phyloP scores from a whole-genome alignment of 2,888 invertebrate genomes.

The Cheilosia grossa region DNA sequence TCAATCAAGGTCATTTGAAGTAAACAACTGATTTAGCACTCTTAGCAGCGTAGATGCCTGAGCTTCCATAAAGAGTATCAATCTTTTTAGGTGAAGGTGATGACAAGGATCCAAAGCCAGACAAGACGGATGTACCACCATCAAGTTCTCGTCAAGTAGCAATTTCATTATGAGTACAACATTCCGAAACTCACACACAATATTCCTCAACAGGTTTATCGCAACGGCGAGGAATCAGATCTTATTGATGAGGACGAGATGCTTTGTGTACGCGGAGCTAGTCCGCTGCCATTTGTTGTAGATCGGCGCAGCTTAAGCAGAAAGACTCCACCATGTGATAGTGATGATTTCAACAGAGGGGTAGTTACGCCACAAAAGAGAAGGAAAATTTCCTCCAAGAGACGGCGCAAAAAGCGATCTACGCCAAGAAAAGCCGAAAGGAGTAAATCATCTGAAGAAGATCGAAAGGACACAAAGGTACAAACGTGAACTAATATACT shows the following conservation, averaged over 20 bases:
- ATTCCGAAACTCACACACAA: background rate
- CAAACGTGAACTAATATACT: background rate
- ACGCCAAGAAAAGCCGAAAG: slow-evolving; percentile 35
- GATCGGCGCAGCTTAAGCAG: slow-evolving; percentile 17
- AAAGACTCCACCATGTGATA: slow-evolving; percentile 28
- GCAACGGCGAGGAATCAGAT: slow-evolving; percentile 6
- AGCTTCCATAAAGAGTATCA: too few relatives aligned
- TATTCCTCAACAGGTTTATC: slow-evolving; percentile 1
- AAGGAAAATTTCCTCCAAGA: slow-evolving; percentile 27
- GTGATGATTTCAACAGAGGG: slow-evolving; percentile 13
- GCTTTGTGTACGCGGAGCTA: slow-evolving; percentile 67
- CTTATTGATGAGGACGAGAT: slow-evolving; percentile 57
- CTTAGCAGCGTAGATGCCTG: too few relatives aligned
- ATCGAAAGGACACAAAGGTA: slow-evolving; percentile 28
- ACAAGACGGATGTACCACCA: background rate
- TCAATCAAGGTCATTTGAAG: too few relatives aligned
- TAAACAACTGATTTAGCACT: too few relatives aligned
- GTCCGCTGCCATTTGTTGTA: slow-evolving; percentile 23
- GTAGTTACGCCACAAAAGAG: slow-evolving; percentile 24
- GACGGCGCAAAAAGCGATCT: slow-evolving; percentile 15
- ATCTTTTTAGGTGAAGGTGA: too few relatives aligned
- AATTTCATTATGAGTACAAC: background rate
- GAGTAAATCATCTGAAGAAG: slow-evolving; percentile 28
- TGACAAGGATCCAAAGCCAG: background rate
- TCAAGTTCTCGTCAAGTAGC: slow-evolving; percentile 2